Base-by-base conservation (phyloP, 23 tunicate species). In the Botrylloides violaceus region DNA sequence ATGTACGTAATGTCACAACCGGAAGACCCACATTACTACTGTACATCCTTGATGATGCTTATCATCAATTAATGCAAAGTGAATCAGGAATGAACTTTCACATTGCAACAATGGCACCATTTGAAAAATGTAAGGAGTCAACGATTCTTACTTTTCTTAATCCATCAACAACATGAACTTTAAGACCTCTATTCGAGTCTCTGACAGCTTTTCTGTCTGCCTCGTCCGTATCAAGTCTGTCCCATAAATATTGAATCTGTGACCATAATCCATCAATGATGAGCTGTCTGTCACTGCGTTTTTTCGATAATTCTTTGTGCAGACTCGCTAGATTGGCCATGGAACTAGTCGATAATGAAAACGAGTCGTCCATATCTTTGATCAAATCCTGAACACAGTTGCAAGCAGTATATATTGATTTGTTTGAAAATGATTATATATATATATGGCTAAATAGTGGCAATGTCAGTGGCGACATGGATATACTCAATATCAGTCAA, bases 321-420 rank as follows among this genome's bases (percentile, higher is more conserved):
- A 88, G 76, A 32, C 73, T 56, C 19, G 76, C 88, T 57, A 88
- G 66, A 32, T 77, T 83, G 2, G 77, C 88, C 88, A 88, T 72
- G 31, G 82, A 81, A 4, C 76, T 68, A 1, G 56, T 37, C 18
- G 74, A 37, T 37, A 68, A 43, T 18, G 74, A 39, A 37, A 68
- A 68, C 4, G 74, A 68, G 37, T 68, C 74, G 22, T 68, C 74
- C 74, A 68, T 68, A 21, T 68, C 74, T 4, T 39, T 68, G 29
- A 68, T 68, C 26, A 68, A 43, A 1, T 68, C 74, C 74, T 68
- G 74, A 31, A 65, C 25, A 43, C 53, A 43, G n/a, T n/a, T n/a
- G n/a, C n/a, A n/a, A n/a, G n/a, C n/a, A n/a, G n/a, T n/a, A n/a
- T n/a, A n/a, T n/a, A n/a, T n/a, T n/a, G n/a, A n/a, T n/a, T n/a